phyloP scores from a whole-genome alignment of 2,888 invertebrate species.

The Yponomeuta plumbellus region DNA sequence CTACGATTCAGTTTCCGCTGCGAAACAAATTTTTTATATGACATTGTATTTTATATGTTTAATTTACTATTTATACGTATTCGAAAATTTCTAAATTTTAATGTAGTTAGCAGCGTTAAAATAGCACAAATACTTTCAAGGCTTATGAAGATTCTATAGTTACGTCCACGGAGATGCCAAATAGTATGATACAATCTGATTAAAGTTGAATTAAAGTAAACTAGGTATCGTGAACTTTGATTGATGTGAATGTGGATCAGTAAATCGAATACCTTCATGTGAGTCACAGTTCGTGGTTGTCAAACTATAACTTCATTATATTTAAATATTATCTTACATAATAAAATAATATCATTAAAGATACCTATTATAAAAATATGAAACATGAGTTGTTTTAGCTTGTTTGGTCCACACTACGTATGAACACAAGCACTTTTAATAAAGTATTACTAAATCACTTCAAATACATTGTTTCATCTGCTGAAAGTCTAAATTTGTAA shows the following conservation, averaged over 20 bases:
- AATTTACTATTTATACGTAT: constrained; percentile 21
- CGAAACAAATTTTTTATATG: constrained; percentile 34
- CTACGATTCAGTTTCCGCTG: constrained; percentile 58
- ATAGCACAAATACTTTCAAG: constrained; percentile 7
- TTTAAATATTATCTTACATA: not conserved
- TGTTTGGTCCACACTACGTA: constrained; percentile 5
- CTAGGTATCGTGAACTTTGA: constrained; percentile 29
- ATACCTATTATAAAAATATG: constrained; percentile 20
- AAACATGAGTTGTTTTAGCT: constrained; percentile 25
- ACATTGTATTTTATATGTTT: constrained; percentile 36
- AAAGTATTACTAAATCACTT: constrained; percentile 4
- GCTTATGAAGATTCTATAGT: constrained; percentile 40
- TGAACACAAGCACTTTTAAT: not conserved
- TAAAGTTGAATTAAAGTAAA: constrained; percentile 32
- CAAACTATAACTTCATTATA: not conserved
- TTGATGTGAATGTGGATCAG: constrained; percentile 2
- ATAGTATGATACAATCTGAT: constrained; percentile 63
- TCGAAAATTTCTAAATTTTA: constrained; percentile 21
- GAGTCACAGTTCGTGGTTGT: not conserved
- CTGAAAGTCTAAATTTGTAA: not conserved
- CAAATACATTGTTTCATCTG: constrained; percentile 7
- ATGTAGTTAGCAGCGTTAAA: not conserved
- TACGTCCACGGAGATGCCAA: constrained; percentile 73
- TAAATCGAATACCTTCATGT: not conserved
- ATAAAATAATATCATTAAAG: constrained; percentile 1